These are phyloP conservation scores for Diplodus sargus DNA, from an alignment of 2,797 vertebrate species.

Conservation along the genomic window DNA sequence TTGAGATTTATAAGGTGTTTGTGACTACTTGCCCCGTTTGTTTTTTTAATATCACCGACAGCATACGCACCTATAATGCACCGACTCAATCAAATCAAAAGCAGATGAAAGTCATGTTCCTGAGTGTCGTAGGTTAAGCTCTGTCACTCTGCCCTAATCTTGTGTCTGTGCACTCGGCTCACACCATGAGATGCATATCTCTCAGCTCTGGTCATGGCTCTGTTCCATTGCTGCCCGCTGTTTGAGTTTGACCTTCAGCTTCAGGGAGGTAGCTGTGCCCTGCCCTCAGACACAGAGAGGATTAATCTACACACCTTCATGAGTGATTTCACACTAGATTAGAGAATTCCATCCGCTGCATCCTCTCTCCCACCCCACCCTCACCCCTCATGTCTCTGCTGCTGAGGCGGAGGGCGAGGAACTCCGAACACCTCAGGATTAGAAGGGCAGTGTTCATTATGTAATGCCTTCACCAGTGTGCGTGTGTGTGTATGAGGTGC, in stretches of 20 bases:
- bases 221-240: slow-evolving; percentile 8
- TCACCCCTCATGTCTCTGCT: slow-evolving; percentile 23
- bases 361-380: slow-evolving; percentile 1
- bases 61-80: too few species aligned
- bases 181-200: slow-evolving; percentile 38
- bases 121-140: slow-evolving; percentile 12
- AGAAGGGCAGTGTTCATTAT: slow-evolving; percentile 37
- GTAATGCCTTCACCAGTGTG: slow-evolving; percentile 37
- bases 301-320: slow-evolving; percentile 63
- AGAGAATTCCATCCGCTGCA: slow-evolving; percentile 49
- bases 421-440: slow-evolving; percentile 41
- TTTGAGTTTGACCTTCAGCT: slow-evolving; percentile 65
- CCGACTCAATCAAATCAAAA: slow-evolving; percentile 8
- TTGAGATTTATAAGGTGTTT: not conserved
- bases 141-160: slow-evolving; percentile 25
- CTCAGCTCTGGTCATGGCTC: slow-evolving; percentile 13
- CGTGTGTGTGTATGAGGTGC: not conserved
- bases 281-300: slow-evolving; percentile 35
- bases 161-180: slow-evolving; percentile 13
- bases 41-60: slow-evolving; percentile 23
- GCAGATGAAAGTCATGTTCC: slow-evolving; percentile 1
- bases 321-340: slow-evolving; percentile 70
- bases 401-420: slow-evolving; percentile 31
- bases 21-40: not conserved
- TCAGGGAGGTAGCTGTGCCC: slow-evolving; percentile 24